A percentile compares a stretch with the other conserved stretches of the same genome.
Conservation (phyloP, 2,113 vertebrate species). For the Cyprinodon variegatus region DNA sequence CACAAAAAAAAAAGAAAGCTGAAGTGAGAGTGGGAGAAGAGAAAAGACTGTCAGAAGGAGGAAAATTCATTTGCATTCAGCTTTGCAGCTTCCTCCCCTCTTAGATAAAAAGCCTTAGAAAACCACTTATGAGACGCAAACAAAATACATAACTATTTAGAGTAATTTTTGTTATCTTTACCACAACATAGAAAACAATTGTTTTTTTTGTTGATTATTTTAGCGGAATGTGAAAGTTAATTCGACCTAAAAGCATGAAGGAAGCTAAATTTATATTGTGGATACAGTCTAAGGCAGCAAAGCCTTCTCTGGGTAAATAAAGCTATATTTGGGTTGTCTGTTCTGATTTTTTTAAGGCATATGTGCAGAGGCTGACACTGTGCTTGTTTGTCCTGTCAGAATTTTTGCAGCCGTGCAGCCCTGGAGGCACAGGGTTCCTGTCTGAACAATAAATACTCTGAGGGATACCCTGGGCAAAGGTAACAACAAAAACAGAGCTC, state of each 20-base stretch:
- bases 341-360: constrained; percentile 18
- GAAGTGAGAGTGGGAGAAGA: constrained; percentile 38
- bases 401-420: constrained; percentile 92
- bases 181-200: neutral
- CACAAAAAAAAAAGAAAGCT: constrained; percentile 29
- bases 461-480: constrained; percentile 92
- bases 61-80: constrained; percentile 55
- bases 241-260: neutral
- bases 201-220: neutral
- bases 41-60: constrained; percentile 24
- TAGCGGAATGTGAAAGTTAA: neutral
- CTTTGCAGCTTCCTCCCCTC: constrained; percentile 38
- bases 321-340: constrained; percentile 40
- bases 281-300: neutral
- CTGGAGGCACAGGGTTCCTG: constrained; percentile 92
- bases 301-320: constrained; percentile 19
- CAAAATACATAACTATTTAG: neutral
- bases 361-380: constrained; percentile 26
- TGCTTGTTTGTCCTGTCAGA: constrained; percentile 75
- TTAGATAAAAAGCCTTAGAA: neutral
- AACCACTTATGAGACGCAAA: constrained; percentile 7
- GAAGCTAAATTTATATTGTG: constrained; percentile 2
- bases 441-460: constrained; percentile 94
- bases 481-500: constrained; percentile 37
- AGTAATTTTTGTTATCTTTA: neutral